Evolutionary conservation across 2,888 invertebrate species (phyloP).

Genomic region (Seira sanloemensis): DNA sequence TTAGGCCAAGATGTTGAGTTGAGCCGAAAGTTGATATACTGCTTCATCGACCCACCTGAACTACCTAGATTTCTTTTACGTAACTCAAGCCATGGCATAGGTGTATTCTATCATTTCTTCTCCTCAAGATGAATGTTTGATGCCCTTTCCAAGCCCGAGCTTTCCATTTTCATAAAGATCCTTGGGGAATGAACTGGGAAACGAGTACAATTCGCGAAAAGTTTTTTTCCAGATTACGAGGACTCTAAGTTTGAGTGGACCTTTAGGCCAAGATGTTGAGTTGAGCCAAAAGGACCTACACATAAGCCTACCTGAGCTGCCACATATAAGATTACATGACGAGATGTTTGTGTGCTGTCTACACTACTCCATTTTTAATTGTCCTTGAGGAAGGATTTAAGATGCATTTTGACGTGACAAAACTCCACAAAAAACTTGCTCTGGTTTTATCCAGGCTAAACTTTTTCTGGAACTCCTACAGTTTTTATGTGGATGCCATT

Average conservation of each 20-base stretch:
- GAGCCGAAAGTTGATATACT: background rate
- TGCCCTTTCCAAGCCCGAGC: background rate
- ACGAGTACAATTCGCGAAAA: background rate
- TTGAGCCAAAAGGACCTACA: background rate
- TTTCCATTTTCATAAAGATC: background rate
- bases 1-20: background rate
- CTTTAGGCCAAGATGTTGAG: background rate
- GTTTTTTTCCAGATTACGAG: background rate
- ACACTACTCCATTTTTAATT: background rate
- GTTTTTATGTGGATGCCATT: background rate
- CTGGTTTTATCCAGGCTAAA: background rate
- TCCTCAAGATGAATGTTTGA: background rate
- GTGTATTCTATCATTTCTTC: background rate
- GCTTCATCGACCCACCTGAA: background rate
- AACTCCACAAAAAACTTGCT: background rate
- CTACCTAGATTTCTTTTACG: background rate
- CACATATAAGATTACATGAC: background rate
- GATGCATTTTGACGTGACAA: background rate
- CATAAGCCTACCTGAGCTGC: background rate
- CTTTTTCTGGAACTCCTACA: background rate
- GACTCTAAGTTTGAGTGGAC: background rate
- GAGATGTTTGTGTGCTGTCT: background rate
- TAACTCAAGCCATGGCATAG: background rate
- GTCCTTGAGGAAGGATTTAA: background rate
- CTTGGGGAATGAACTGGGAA: background rate